Conservation (phyloP, 2,797 vertebrate species). For the Arrhamphus sclerolepis region DNA sequence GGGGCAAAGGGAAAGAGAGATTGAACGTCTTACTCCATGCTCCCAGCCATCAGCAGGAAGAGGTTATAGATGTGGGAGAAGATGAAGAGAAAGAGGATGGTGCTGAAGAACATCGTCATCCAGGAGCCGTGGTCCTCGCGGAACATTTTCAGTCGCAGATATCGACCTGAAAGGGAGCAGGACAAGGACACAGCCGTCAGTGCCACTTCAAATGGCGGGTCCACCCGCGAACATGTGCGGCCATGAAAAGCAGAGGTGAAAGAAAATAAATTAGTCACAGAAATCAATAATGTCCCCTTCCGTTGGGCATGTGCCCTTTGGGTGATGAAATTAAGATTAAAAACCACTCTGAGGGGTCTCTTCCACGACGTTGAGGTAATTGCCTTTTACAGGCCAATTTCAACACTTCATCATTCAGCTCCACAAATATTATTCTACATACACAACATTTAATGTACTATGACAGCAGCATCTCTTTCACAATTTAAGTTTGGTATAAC, state of each 20-base stretch:
- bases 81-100: conserved; percentile 96
- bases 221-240: conserved; percentile 29
- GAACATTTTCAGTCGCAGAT: conserved; percentile 96
- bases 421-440: neutral
- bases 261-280: conserved; percentile 51
- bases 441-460: conserved; percentile 1
- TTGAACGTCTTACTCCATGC: conserved; percentile 88
- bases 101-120: conserved; percentile 99
- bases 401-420: conserved; percentile 15
- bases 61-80: conserved; percentile 98
- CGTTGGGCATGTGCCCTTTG: conserved; percentile 48
- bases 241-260: conserved; percentile 41
- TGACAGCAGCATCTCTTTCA: conserved; percentile 21
- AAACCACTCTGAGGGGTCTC: conserved; percentile 45
- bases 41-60: conserved; percentile 90
- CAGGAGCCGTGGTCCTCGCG: conserved; percentile 96
- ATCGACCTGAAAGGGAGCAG: conserved; percentile 83
- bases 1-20: conserved; percentile 19
- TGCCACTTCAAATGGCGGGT: conserved; percentile 34
- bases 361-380: conserved; percentile 15
- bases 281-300: conserved; percentile 54
- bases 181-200: conserved; percentile 63
- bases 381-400: conserved; percentile 31
- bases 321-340: conserved; percentile 60
- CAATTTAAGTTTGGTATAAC: conserved; percentile 48